phyloP scores from a whole-genome alignment of 2,797 vertebrate species.

The Mormyrus proboscirostris region DNA sequence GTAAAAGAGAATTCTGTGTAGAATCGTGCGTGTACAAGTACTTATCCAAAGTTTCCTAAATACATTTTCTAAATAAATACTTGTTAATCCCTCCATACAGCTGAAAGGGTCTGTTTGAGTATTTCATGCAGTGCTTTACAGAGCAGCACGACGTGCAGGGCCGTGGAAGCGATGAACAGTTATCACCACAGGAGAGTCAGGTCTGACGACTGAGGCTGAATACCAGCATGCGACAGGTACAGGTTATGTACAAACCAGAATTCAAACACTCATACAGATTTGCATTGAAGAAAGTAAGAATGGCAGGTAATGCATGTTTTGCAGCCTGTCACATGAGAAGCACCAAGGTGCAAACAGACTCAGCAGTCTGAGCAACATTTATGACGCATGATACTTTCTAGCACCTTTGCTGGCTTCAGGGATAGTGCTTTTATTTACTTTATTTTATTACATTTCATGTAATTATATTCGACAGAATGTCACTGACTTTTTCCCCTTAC shows the following conservation, averaged over 20 bases:
- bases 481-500: background rate
- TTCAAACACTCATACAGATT: background rate
- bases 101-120: background rate
- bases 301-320: background rate
- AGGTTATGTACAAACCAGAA: background rate
- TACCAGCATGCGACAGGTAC: background rate
- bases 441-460: background rate
- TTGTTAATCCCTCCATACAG: background rate
- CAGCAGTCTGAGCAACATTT: background rate
- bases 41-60: background rate
- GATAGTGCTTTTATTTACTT: background rate
- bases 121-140: background rate
- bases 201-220: background rate
- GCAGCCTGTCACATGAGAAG: background rate
- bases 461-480: background rate
- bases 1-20: constrained; percentile 3
- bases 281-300: background rate
- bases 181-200: background rate
- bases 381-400: background rate
- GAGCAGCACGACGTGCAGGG: background rate
- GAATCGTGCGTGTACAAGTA: background rate
- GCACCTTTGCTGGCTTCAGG: background rate
- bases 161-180: background rate
- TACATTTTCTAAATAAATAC: background rate
- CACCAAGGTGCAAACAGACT: background rate